Conservation (phyloP, 2,113 vertebrate genomes). For the Mormyrus lacerda region DNA sequence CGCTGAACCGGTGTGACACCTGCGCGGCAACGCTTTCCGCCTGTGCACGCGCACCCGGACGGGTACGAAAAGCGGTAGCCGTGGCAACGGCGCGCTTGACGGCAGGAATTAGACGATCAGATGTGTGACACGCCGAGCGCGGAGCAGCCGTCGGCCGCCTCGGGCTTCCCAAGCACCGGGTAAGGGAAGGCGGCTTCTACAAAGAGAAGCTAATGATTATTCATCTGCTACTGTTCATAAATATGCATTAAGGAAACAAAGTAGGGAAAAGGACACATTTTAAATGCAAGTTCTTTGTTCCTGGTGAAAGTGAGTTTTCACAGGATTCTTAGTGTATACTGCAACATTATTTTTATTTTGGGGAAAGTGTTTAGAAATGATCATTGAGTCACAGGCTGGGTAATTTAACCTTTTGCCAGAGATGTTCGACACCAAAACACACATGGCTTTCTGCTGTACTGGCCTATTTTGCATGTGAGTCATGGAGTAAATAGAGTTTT, state of each 20-base stretch:
- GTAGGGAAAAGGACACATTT: background rate
- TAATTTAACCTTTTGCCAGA: background rate
- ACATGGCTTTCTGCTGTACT: background rate
- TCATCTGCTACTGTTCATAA: background rate
- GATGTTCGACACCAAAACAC: background rate
- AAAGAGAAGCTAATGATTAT: background rate
- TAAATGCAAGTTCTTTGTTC: background rate
- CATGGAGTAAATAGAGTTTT: background rate
- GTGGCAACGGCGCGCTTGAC: background rate
- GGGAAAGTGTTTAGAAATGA: background rate
- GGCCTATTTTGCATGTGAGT: background rate
- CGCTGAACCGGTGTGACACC: background rate
- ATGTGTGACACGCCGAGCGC: background rate
- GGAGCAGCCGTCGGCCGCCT: background rate
- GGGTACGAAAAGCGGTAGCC: background rate
- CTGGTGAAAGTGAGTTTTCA: background rate
- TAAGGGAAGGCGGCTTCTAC: background rate
- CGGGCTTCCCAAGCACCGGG: background rate
- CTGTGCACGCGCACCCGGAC: background rate
- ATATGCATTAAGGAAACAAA: constrained; percentile 9
- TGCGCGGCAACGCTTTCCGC: background rate
- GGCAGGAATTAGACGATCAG: background rate
- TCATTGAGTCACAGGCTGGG: background rate
- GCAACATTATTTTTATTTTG: background rate
- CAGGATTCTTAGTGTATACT: background rate